Base-by-base conservation (phyloP, 2,797 vertebrate species). In the Hippoglossus hippoglossus region DNA sequence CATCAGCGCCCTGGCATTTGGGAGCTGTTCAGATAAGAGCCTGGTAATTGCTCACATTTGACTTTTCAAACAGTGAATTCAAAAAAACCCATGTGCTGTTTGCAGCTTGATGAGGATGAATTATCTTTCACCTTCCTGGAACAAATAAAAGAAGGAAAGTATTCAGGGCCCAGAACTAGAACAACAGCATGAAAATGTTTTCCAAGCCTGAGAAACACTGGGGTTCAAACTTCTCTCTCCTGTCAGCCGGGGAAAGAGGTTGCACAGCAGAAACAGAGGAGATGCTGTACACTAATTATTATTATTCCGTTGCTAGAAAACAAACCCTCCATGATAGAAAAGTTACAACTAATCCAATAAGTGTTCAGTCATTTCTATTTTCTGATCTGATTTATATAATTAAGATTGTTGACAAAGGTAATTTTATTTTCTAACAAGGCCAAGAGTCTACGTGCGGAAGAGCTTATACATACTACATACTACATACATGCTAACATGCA, bases 41-140 rank as follows among this genome's bases (percentile, higher is more conserved):
- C 41, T 15, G 64, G 75, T 89, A 89, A 92, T 86, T 81, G 83
- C 73, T 83, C 82, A 80, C 85, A 86, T 92, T 91, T 87, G 82
- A 88, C 90, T 89, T 87, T 85, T 84, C 77, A 89, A 90, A 91
- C 77, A 77, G 79, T 18, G 72, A 75, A 81, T 73, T 83, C 50
- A 63, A 22, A 39, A 57, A 58, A 19, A 31, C 62, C 75, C 53
- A 44, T 7, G 25, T 31, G 2, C 26, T n/a, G 79, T 31, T 66
- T 47, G 28, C 19, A 13, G 57, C 63, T 57, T 57, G 61, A 82
- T 72, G 71, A 76, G 66, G 61, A 67, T 0, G 56, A 84, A 76
- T 75, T 56, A 69, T 56, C 74, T 15, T 67, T 57, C 49, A 56
- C 61, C 67, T 74, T 47, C 68, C 64, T 24, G 53, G 73, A 71